Evolutionary conservation across 2,113 vertebrate species (phyloP).

Genomic region (Odontophorus gujanensis): DNA sequence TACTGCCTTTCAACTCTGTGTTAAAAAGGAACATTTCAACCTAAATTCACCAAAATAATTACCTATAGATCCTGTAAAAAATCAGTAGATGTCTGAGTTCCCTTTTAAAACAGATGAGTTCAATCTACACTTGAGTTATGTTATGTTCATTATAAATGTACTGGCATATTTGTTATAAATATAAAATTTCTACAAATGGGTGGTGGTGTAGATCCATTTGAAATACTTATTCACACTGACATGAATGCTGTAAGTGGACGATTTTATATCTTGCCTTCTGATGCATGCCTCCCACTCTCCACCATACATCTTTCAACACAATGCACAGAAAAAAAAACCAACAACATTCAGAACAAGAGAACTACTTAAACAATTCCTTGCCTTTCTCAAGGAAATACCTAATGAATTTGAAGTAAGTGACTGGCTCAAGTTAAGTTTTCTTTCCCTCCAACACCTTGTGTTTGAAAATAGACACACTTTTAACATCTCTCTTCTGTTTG

Average conservation of each 20-base stretch:
- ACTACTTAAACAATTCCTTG: not conserved
- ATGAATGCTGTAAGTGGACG: not conserved
- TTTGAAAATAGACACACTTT: not conserved
- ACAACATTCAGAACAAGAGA: constrained; percentile 5
- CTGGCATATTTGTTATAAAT: not conserved
- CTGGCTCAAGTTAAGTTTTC: not conserved
- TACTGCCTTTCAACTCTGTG: not conserved
- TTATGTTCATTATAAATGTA: not conserved
- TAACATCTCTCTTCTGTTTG: not conserved
- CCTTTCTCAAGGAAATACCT: not conserved
- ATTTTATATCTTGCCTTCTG: not conserved
- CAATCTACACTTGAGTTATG: not conserved
- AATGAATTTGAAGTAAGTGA: not conserved
- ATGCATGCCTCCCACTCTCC: not conserved
- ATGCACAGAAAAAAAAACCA: not conserved
- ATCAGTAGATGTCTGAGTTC: not conserved
- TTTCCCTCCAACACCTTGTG: not conserved
- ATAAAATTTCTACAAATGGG: not conserved
- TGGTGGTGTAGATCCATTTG: not conserved
- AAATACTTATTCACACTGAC: not conserved
- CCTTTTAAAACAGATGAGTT: not conserved
- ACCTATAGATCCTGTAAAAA: not conserved
- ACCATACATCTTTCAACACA: not conserved
- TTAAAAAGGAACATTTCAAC: constrained; percentile 7
- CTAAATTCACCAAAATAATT: constrained; percentile 24